Conservation (phyloP, 2,888 invertebrate species). For the Philonicus albiceps region DNA sequence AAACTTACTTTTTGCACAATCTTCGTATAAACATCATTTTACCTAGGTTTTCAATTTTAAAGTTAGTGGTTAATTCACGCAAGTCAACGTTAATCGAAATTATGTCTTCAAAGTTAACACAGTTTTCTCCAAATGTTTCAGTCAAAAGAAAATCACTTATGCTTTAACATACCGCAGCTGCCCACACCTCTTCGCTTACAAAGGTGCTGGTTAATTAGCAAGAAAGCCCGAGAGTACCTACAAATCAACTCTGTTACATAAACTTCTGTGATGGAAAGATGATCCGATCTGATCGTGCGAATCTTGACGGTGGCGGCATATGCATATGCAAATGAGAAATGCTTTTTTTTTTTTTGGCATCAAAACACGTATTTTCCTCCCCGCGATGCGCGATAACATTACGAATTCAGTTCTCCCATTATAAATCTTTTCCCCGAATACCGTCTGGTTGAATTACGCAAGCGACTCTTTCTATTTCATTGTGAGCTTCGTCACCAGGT, state of each 20-base stretch:
- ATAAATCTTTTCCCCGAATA: neutral
- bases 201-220: neutral
- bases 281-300: neutral
- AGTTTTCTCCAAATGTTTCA: neutral
- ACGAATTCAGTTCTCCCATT: neutral
- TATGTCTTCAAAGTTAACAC: neutral
- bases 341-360: neutral
- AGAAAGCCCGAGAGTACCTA: neutral
- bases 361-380: neutral
- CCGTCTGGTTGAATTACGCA: neutral
- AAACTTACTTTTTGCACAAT: no score
- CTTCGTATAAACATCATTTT: no score
- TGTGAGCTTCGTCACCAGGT: neutral
- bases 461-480: neutral
- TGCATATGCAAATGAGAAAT: neutral
- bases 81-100: neutral
- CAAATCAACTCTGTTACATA: neutral
- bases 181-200: neutral
- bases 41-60: no score
- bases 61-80: no score
- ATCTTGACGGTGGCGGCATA: neutral
- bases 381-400: neutral
- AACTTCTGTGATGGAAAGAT: neutral
- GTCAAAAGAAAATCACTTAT: neutral
- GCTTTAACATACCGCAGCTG: neutral